Base-by-base conservation (phyloP, 2,797 vertebrate species). In the Amniataba percoides region DNA sequence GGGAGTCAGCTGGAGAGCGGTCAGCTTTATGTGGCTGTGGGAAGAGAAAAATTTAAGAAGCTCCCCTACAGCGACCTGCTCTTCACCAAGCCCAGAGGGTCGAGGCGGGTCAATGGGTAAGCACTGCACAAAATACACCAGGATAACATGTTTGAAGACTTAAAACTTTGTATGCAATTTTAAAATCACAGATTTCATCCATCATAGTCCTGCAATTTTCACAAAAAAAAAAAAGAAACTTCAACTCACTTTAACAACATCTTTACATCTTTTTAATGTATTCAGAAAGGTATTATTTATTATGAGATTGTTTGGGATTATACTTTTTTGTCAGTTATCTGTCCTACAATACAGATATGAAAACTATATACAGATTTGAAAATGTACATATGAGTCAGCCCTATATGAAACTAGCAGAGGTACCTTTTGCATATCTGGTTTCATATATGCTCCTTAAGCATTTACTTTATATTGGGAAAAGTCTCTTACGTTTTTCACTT, bases 1-100 rank as follows among this genome's bases (percentile, higher is more conserved):
- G 97, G 97, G 14, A 93, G 93, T 52, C 96, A 98, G 59, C 85
- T 99, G 88, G 97, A 99, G 89, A 96, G 96, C 0, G 96, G 98
- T 25, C 97, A 98, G 87, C 97, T 97, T 75, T 99, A 99, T 40
- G 96, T 99, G 64, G 97, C 98, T 8, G 97, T 96, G 11, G 98
- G 98, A 70, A 96, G 97, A 93, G 97, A 99, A 61, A 97, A 89
- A 81, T 98, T 99, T 86, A 99, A 98, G 92, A 98, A 95, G 80
- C 90, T 99, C 75, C 95, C 97, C 0, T 99, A 99, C 69, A 90
- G 89, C 36, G 96, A 98, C 83, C 82, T 97, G 7, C 93, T 98
- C 18, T 97, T 98, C 65, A 93, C 91, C 85, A 99, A 97, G 89
- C 94, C 96, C 51, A 85, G 86, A 67, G 91, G 94, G 12, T 72